Conservation (phyloP, 92 coral and sea anemone genomes). For the Epizoanthus ramosus region DNA sequence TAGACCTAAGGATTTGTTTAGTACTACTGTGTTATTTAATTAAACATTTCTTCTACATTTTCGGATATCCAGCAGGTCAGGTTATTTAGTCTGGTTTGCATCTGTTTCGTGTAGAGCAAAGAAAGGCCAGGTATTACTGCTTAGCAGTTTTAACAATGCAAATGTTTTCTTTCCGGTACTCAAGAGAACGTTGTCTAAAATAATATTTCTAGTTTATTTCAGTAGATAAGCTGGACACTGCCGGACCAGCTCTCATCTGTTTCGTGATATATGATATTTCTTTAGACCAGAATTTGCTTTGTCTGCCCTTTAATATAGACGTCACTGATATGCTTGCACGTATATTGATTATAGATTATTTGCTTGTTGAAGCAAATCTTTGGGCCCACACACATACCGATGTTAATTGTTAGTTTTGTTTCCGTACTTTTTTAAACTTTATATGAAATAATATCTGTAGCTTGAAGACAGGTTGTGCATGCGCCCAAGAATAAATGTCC, state of each 20-base stretch:
- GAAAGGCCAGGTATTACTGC: neutral
- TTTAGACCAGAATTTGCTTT: neutral
- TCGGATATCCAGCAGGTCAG: neutral
- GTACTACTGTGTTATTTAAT: neutral
- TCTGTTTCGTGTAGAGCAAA: neutral
- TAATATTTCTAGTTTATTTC: neutral
- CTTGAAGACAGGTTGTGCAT: no score
- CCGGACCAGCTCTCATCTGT: neutral
- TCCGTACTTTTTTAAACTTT: no score
- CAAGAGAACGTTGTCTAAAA: neutral
- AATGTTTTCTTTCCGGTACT: conserved; percentile 2
- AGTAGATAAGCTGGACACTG: neutral
- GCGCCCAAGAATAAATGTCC: no score
- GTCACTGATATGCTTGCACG: no score
- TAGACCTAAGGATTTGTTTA: neutral
- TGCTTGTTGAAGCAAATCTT: no score
- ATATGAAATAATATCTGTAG: no score
- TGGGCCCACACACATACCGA: no score
- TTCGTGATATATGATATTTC: neutral
- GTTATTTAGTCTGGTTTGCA: neutral
- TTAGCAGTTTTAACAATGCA: neutral
- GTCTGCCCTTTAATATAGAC: no score
- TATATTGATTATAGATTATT: no score
- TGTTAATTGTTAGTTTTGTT: no score
- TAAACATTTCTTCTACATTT: neutral